phyloP scores from a whole-genome alignment of 2,113 vertebrate genomes.

The Megalops atlanticus region DNA sequence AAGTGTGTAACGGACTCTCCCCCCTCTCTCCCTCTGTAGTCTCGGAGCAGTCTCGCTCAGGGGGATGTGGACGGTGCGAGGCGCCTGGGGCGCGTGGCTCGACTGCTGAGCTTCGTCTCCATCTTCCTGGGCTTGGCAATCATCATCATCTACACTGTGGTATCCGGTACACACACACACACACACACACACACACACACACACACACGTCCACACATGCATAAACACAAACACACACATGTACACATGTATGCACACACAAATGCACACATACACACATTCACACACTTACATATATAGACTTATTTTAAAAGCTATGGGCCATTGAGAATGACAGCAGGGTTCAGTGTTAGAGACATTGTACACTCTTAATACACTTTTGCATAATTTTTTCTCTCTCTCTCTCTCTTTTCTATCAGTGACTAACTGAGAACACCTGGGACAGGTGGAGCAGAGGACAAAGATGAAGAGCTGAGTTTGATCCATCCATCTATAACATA shows the following conservation, averaged over 20 bases:
- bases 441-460: background rate
- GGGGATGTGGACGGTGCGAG: conserved; percentile 77
- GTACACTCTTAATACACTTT: background rate
- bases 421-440: background rate
- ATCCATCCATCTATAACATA: background rate
- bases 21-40: conserved; percentile 55
- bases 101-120: conserved; percentile 78
- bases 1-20: too few relatives aligned
- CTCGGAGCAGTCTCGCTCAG: conserved; percentile 76
- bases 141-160: conserved; percentile 66
- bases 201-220: conserved; percentile 4
- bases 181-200: conserved; percentile 2
- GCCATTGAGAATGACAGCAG: too few relatives aligned
- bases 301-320: too few relatives aligned
- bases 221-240: conserved; percentile 29
- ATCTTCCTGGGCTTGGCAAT: conserved; percentile 77
- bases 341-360: background rate
- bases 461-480: background rate
- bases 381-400: background rate
- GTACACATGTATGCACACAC: background rate
- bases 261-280: background rate
- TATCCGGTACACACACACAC: conserved; percentile 70
- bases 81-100: conserved; percentile 77
- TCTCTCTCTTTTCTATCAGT: background rate
- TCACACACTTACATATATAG: background rate